Conservation (phyloP, 2,888 invertebrate species). For the Callinectes sapidus region DNA sequence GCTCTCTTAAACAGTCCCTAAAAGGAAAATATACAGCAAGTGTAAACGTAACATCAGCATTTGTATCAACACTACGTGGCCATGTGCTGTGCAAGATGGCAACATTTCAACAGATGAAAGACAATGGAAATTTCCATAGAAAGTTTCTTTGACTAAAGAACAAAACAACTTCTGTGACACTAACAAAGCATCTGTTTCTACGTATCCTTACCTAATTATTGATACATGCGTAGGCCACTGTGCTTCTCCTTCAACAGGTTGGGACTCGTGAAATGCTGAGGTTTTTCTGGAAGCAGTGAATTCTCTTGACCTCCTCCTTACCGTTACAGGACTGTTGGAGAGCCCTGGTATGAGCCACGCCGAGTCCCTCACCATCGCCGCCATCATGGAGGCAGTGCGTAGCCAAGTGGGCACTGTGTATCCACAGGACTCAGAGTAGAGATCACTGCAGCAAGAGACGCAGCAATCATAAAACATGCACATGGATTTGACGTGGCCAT, state of each 20-base stretch:
- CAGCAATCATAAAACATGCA: background rate
- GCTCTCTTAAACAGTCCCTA: no score
- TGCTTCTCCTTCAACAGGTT: background rate
- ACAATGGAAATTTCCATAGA: no score
- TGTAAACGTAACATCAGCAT: no score
- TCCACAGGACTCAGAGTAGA: background rate
- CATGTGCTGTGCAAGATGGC: no score
- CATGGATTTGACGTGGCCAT: background rate
- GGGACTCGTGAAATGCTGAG: background rate
- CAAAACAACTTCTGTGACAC: no score
- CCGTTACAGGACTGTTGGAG: conserved; percentile 82
- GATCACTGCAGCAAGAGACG: background rate
- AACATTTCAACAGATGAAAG: no score
- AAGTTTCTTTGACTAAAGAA: no score
- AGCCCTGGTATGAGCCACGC: conserved; percentile 83
- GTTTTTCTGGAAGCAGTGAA: background rate
- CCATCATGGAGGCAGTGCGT: conserved; percentile 80
- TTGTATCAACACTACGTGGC: no score
- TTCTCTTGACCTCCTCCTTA: conserved; percentile 73
- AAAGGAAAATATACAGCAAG: no score
- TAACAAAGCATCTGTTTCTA: no score
- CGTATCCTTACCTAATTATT: no score
- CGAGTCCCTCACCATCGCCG: conserved; percentile 83
- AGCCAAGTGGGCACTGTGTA: conserved; percentile 9
- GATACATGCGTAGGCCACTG: no score